A percentile compares a stretch with the other conserved stretches of the same genome.
Conservation (phyloP, 2,888 invertebrate genomes). For the Patella caerulea region DNA sequence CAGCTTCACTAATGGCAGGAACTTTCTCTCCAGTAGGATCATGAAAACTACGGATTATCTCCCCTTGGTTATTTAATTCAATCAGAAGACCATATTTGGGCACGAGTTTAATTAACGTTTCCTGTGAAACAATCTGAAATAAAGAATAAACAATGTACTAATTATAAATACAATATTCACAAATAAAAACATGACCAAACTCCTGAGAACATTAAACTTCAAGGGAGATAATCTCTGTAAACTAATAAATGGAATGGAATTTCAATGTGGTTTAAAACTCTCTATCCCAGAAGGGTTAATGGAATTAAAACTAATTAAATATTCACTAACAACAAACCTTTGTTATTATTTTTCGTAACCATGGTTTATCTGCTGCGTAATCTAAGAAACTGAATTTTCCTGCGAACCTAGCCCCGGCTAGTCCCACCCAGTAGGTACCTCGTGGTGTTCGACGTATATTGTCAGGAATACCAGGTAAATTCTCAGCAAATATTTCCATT, state of each 20-base stretch:
- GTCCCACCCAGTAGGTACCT: slow-evolving; percentile 72
- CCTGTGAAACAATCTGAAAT: slow-evolving; percentile 52
- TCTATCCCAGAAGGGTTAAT: too few relatives aligned
- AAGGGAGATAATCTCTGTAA: too few relatives aligned
- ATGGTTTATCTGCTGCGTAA: slow-evolving; percentile 46
- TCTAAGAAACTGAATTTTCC: slow-evolving; percentile 51
- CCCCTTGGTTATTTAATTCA: slow-evolving; percentile 65
- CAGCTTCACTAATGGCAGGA: slow-evolving; percentile 64
- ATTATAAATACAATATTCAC: too few relatives aligned
- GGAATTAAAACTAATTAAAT: too few relatives aligned
- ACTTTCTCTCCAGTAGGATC: slow-evolving; percentile 64
- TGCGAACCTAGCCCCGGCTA: slow-evolving; percentile 48
- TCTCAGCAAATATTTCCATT: slow-evolving; percentile 84
- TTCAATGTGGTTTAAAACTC: too few relatives aligned
- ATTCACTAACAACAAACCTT: slow-evolving; percentile 47
- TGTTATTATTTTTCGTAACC: slow-evolving; percentile 52
- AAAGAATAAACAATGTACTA: background rate
- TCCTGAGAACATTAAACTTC: too few relatives aligned
- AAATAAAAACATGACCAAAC: too few relatives aligned
- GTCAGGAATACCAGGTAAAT: slow-evolving; percentile 79
- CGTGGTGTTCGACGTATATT: slow-evolving; percentile 74
- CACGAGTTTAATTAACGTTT: slow-evolving; percentile 45
- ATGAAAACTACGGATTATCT: slow-evolving; percentile 65
- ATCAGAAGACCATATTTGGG: slow-evolving; percentile 66
- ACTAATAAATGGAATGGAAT: too few relatives aligned